phyloP scores from a whole-genome alignment of 2,113 vertebrate genomes.

The Perca schrenkii region DNA sequence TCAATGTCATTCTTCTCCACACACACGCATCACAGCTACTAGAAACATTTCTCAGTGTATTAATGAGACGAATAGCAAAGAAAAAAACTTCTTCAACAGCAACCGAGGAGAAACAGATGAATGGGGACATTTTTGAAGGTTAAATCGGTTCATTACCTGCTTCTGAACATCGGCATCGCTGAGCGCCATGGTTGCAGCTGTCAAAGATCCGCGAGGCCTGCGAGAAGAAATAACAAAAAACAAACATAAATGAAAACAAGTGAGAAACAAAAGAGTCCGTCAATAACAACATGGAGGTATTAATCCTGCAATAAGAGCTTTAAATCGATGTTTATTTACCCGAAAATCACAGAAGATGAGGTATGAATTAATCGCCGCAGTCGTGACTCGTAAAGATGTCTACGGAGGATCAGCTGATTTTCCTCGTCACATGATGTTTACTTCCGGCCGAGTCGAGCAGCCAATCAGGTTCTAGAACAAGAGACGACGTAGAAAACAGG shows the following conservation, averaged over 20 bases:
- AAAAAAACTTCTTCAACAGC: rapidly evolving
- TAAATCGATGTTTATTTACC: slow-evolving; percentile 42
- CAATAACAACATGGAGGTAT: rapidly evolving
- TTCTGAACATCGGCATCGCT: slow-evolving; percentile 99
- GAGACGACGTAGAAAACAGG: neutral
- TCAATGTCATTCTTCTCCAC: slow-evolving; percentile 66
- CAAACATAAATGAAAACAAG: neutral
- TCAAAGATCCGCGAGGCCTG: slow-evolving; percentile 65
- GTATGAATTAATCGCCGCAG: slow-evolving; percentile 69
- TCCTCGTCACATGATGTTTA: slow-evolving; percentile 79
- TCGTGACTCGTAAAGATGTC: slow-evolving; percentile 81
- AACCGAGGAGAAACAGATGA: too few species aligned
- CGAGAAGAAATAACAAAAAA: slow-evolving; percentile 3
- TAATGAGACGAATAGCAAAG: rapidly evolving
- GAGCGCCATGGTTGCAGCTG: slow-evolving; percentile 89
- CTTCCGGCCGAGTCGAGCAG: slow-evolving; percentile 61
- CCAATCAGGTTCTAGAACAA: slow-evolving; percentile 54
- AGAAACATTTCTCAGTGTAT: neutral
- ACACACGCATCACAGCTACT: neutral
- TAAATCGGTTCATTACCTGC: slow-evolving; percentile 86
- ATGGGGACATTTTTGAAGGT: slow-evolving; percentile 19
- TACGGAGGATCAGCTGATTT: slow-evolving; percentile 82
- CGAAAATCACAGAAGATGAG: slow-evolving; percentile 23
- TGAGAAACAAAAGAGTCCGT: rapidly evolving
- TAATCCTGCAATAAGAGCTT: rapidly evolving